These are phyloP conservation scores for Fulica atra DNA, from an alignment of 2,113 vertebrate genomes.

Conservation along the genomic window DNA sequence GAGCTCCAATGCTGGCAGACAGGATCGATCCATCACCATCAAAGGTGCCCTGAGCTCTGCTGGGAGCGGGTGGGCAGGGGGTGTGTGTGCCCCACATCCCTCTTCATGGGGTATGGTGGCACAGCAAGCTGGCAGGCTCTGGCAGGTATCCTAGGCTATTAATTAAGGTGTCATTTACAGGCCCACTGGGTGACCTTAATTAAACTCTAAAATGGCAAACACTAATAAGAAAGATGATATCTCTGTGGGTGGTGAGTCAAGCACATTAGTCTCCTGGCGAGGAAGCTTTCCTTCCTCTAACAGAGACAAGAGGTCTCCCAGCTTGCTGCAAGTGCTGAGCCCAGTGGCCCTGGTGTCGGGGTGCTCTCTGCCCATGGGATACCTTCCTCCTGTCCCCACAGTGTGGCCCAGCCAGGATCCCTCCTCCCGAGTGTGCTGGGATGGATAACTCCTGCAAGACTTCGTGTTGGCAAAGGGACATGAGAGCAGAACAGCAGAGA, in stretches of 20 bases:
- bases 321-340: background rate
- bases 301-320: background rate
- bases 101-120: background rate
- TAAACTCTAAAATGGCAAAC: constrained; percentile 49
- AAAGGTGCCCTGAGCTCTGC: background rate
- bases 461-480: background rate
- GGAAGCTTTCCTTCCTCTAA: background rate
- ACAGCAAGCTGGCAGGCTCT: background rate
- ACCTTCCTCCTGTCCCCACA: background rate
- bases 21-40: background rate
- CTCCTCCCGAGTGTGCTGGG: background rate
- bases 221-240: constrained; percentile 51
- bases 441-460: background rate
- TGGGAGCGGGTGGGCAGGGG: background rate
- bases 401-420: rapidly evolving
- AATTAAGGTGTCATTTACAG: constrained; percentile 69
- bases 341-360: background rate
- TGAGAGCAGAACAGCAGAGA: background rate
- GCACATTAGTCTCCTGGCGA: constrained; percentile 15
- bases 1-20: background rate
- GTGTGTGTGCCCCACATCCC: too few species aligned
- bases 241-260: constrained; percentile 11
- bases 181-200: constrained; percentile 58
- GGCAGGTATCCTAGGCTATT: constrained; percentile 23
- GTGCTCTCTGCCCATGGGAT: rapidly evolving